Percentiles rank a stretch among this genome's conserved stretches.
These are phyloP conservation scores for Thryonomys swinderianus DNA, from an alignment of 2,113 vertebrate genomes.

Conservation along the genomic window DNA sequence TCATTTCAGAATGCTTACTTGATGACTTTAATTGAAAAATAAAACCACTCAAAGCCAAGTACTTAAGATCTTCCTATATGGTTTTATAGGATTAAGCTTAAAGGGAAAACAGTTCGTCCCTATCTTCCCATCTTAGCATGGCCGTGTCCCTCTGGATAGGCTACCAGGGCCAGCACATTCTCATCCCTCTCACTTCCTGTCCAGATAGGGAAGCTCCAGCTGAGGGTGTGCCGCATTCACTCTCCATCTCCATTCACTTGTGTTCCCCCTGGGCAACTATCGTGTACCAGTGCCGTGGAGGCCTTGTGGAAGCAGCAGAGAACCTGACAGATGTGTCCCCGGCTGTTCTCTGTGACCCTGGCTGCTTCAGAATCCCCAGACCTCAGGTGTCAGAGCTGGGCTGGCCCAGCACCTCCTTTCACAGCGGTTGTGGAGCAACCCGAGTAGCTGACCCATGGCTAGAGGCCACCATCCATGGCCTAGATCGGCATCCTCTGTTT, in stretches of 20 bases:
- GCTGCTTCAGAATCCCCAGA: not conserved
- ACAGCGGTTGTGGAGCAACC: no score
- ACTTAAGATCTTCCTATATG: slow-evolving; percentile 37
- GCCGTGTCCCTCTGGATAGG: not conserved
- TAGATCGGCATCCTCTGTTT: not conserved
- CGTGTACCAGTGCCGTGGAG: not conserved
- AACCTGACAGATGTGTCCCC: not conserved
- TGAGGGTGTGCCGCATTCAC: not conserved
- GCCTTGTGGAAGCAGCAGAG: not conserved
- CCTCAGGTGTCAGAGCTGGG: accelerated
- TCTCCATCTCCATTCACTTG: not conserved
- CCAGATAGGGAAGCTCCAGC: not conserved
- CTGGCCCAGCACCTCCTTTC: not conserved
- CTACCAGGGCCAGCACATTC: not conserved
- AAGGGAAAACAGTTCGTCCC: not conserved
- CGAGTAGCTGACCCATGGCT: not conserved
- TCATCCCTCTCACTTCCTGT: not conserved
- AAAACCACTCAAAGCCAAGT: slow-evolving; percentile 58
- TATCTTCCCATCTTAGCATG: not conserved
- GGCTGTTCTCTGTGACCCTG: not conserved
- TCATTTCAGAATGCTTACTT: slow-evolving; percentile 22
- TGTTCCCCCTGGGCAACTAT: not conserved
- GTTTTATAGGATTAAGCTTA: slow-evolving; percentile 38
- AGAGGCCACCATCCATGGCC: not conserved
- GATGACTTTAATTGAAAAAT: slow-evolving; percentile 63